Conservation (phyloP, 2,888 invertebrate species). For the Portevinia maculata region DNA sequence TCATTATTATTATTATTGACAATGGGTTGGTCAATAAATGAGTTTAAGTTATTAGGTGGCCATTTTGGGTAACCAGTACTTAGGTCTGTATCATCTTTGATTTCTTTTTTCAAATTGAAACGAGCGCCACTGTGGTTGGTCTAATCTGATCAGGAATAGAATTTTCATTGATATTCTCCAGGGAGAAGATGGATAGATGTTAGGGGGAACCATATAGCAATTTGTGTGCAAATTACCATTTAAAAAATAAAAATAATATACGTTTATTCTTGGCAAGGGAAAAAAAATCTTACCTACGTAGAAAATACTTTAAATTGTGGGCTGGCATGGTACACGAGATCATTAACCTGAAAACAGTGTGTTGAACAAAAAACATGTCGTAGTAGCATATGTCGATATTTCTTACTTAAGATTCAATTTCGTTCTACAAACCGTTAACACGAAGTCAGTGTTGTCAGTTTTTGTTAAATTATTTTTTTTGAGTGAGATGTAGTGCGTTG, state of each 20-base stretch:
- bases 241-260: constrained; percentile 30
- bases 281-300: constrained; percentile 25
- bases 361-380: background rate
- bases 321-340: constrained; percentile 44
- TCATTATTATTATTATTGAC: constrained; percentile 49
- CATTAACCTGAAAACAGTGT: constrained; percentile 50
- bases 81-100: background rate
- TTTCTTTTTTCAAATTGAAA: constrained; percentile 44
- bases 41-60: constrained; percentile 60
- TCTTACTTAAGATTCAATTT: too few species aligned
- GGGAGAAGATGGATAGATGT: background rate
- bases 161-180: constrained; percentile 9
- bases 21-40: constrained; percentile 71
- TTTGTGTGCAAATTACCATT: constrained; percentile 69
- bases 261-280: background rate
- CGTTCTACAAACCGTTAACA: too few species aligned
- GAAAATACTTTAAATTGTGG: constrained; percentile 57
- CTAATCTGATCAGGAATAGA: constrained; percentile 60
- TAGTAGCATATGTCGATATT: too few species aligned
- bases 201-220: constrained; percentile 47
- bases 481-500: too few species aligned
- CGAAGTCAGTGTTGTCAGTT: too few species aligned
- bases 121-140: constrained; percentile 50
- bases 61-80: constrained; percentile 54
- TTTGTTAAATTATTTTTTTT: too few species aligned